These are phyloP conservation scores for Dryocosmus kuriphilus DNA, from an alignment of 2,888 invertebrate genomes.

Conservation along the genomic window DNA sequence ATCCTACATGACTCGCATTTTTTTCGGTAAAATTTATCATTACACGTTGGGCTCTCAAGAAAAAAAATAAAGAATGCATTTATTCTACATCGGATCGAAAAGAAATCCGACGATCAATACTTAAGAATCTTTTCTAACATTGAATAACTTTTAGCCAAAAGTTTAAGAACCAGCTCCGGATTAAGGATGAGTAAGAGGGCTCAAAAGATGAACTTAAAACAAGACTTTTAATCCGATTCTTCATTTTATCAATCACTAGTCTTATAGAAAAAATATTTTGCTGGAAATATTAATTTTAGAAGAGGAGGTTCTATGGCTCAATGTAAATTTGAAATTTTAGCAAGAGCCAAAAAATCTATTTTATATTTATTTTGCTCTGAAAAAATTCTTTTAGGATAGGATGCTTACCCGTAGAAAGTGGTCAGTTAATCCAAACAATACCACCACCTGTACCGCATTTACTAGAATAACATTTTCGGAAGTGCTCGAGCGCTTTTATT, in stretches of 20 bases:
- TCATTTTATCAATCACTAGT: neutral
- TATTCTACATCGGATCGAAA: neutral
- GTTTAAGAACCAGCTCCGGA: neutral
- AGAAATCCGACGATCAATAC: neutral
- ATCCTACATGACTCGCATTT: neutral
- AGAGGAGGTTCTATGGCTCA: neutral
- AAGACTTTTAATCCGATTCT: neutral
- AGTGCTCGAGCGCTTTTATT: conserved; percentile 31
- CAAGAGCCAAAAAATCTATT: neutral
- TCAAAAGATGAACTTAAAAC: neutral
- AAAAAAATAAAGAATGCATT: neutral
- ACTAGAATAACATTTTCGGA: conserved; percentile 34
- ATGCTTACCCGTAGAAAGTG: neutral
- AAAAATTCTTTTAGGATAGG: neutral
- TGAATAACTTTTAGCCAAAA: neutral
- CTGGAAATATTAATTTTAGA: neutral
- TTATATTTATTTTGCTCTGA: neutral
- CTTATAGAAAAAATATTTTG: neutral
- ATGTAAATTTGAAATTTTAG: neutral
- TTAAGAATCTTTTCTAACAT: neutral
- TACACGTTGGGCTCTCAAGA: neutral
- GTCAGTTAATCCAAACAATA: conserved; percentile 12
- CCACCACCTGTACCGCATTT: neutral
- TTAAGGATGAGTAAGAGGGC: neutral
- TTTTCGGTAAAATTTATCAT: neutral